These are phyloP conservation scores for Illadopsis cleaveri DNA, from an alignment of 2,113 vertebrate species.

Conservation along the genomic window DNA sequence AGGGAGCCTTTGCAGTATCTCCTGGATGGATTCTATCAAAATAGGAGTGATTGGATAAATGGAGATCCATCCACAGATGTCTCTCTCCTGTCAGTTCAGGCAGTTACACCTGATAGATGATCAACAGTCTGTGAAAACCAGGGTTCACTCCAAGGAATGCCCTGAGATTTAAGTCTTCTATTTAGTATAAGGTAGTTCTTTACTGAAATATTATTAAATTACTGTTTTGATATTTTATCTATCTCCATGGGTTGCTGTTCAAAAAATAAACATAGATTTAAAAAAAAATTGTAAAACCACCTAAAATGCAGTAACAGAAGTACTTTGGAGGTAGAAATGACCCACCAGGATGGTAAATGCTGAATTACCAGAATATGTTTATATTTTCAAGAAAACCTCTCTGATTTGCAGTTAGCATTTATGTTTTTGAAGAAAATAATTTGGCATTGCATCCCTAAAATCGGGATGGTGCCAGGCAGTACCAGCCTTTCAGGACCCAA, in stretches of 20 bases:
- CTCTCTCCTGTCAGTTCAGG: background rate
- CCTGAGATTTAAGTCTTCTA: background rate
- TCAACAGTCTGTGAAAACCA: background rate
- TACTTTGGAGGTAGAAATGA: background rate
- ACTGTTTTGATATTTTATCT: background rate
- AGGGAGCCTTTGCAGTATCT: background rate
- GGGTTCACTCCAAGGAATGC: background rate
- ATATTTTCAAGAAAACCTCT: background rate
- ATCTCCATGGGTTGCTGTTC: background rate
- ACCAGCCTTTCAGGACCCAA: background rate
- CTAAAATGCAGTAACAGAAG: background rate
- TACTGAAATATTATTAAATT: background rate
- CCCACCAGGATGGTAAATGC: background rate
- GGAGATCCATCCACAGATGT: background rate
- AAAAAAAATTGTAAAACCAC: background rate
- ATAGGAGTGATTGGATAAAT: background rate
- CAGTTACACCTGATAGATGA: background rate
- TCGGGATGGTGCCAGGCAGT: background rate
- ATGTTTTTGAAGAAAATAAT: background rate
- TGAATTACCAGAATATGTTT: background rate
- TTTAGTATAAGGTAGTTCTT: background rate
- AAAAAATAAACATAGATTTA: background rate
- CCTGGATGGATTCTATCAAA: background rate
- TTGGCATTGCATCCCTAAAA: background rate
- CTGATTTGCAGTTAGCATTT: background rate